These are phyloP conservation scores for Oreotrochilus melanogaster DNA, from an alignment of 2,113 vertebrate species.

Conservation along the genomic window DNA sequence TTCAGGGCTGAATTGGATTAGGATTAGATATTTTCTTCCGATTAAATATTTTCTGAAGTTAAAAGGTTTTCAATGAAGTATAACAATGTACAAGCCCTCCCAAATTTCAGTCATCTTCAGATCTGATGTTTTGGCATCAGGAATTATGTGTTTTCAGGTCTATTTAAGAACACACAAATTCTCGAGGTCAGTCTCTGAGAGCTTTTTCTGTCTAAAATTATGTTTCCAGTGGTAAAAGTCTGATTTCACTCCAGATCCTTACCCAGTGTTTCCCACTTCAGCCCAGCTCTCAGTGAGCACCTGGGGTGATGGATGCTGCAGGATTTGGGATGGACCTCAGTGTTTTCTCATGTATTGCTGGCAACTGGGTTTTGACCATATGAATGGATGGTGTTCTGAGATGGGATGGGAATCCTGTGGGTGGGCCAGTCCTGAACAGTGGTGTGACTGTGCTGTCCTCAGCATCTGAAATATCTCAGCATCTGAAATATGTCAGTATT, in stretches of 20 bases:
- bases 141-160: too few species aligned
- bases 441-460: neutral
- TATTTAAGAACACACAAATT: neutral
- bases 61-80: too few species aligned
- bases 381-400: accelerated
- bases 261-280: neutral
- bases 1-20: too few species aligned
- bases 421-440: accelerated
- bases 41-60: too few species aligned
- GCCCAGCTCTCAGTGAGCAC: neutral
- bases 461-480: too few species aligned
- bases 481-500: neutral
- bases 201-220: neutral
- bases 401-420: neutral
- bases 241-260: accelerated
- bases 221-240: neutral
- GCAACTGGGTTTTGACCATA: neutral
- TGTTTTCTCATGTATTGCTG: neutral
- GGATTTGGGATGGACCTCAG: neutral
- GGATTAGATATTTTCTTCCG: too few species aligned
- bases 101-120: too few species aligned
- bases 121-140: too few species aligned
- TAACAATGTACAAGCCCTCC: too few species aligned
- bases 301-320: neutral
- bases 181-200: neutral